Percentiles rank a stretch among this genome's conserved stretches.
Evolutionary conservation across 2,797 vertebrate genomes (phyloP).

Genomic region (Netta rufina): DNA sequence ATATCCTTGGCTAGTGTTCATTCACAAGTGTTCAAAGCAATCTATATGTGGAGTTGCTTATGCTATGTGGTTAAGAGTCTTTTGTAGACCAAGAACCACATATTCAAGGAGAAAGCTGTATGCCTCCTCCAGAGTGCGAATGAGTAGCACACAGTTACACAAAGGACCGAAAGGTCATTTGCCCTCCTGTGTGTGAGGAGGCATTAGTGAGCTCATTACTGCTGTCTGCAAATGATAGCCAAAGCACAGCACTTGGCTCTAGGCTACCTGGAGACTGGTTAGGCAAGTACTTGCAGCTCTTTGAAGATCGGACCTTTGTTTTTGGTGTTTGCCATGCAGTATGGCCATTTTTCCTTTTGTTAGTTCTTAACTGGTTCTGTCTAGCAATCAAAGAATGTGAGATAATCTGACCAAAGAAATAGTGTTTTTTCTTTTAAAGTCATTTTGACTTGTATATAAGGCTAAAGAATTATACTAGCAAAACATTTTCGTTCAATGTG

Average conservation of each 20-base stretch:
- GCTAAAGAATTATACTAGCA: not conserved
- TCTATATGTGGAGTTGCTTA: not conserved
- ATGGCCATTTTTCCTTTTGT: not conserved
- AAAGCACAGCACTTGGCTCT: not conserved
- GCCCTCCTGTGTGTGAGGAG: not conserved
- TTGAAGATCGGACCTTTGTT: not conserved
- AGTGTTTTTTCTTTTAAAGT: not conserved
- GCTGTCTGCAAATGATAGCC: not conserved
- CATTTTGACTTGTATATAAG: not conserved
- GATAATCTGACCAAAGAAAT: not conserved
- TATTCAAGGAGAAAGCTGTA: not conserved
- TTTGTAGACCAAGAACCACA: not conserved
- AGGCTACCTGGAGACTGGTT: not conserved
- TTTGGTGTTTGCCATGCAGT: not conserved
- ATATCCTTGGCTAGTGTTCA: not conserved
- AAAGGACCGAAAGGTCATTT: not conserved
- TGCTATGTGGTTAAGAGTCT: not conserved
- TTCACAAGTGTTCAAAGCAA: not conserved
- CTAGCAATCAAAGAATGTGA: not conserved
- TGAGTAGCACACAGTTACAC: not conserved
- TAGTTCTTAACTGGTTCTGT: not conserved
- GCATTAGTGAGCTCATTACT: not conserved
- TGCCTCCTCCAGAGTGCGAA: not conserved
- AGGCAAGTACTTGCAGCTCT: not conserved
- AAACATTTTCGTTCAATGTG: not conserved